phyloP scores from a whole-genome alignment of 2,113 vertebrate genomes.

The Leptobrachium leishanense region DNA sequence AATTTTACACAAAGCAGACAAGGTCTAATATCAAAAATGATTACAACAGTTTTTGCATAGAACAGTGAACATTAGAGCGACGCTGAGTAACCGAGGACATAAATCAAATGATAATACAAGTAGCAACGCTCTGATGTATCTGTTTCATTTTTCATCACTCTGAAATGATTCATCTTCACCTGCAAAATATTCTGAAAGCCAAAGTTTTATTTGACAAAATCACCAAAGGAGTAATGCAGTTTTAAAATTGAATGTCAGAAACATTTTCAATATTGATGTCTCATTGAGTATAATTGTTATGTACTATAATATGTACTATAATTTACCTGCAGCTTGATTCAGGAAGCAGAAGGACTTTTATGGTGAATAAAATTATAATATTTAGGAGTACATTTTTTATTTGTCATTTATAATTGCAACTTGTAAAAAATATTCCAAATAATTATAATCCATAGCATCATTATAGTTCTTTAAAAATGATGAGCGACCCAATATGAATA shows the following conservation, averaged over 20 bases:
- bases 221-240: slow-evolving; percentile 3
- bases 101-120: slow-evolving; percentile 38
- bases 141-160: slow-evolving; percentile 31
- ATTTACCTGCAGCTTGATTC: neutral
- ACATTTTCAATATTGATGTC: slow-evolving; percentile 22
- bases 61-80: neutral
- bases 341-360: neutral
- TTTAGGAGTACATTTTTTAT: too few relatives aligned
- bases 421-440: neutral
- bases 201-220: slow-evolving; percentile 5
- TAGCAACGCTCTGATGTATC: slow-evolving; percentile 25
- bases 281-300: slow-evolving; percentile 29
- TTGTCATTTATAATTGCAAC: too few relatives aligned
- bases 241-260: slow-evolving; percentile 36
- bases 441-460: too few relatives aligned
- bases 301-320: neutral
- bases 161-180: slow-evolving; percentile 39
- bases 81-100: slow-evolving; percentile 19
- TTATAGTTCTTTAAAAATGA: too few relatives aligned
- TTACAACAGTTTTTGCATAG: neutral
- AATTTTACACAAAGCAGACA: neutral
- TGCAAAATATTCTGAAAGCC: slow-evolving; percentile 24
- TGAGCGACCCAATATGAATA: too few relatives aligned
- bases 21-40: neutral
- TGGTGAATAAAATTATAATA: neutral